Base-by-base conservation (phyloP, 1,140 invertebrate species). In the Drosophila watanabei region DNA sequence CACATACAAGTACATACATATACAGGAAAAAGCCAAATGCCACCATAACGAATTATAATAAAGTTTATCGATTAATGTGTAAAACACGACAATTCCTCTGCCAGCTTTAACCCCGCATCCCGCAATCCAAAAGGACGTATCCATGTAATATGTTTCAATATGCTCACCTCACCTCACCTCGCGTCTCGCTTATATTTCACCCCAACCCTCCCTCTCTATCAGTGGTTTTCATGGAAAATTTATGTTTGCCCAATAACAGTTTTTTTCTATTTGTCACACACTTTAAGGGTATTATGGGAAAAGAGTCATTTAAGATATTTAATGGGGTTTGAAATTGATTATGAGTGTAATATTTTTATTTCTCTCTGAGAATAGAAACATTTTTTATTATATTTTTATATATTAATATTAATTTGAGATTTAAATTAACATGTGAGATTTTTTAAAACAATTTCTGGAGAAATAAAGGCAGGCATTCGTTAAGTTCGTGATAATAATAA, bases 41-140 rank as follows among this genome's bases (percentile, higher is more conserved):
- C 51, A 57, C 61, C 62, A 75, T 61, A 88, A 89, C 85, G 84
- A 90, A 89, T 89, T 89, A 90, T 90, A 90, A 90, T 90, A 76
- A 75, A 75, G 64, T 86, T 90, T 90, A 90, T 89, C 86, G 86
- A 89, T 89, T 89, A 88, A 88, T 81, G 65, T 78, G 64, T 70
- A 78, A 79, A 79, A 79, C 75, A 79, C 58, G 52, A n/a, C 52
- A 18, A 28, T n/a, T 52, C 24, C 20, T 30, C 9, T 48, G 45
- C 18, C 48, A 32, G 37, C 51, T 62, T 24, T 4, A 33, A 5
- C 18, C 37, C 10, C 33, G 0, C 14, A 6, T 7, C 14, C 43
- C 52, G 13, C 66, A 35, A 33, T n/a, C 24, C 33, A 16, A 46
- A 75, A 30, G 51, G 59, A 37, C 52, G 66, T 45, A 68, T 51